Base-by-base conservation (phyloP, 2,888 invertebrate species). In the Acrocera orbiculus region DNA sequence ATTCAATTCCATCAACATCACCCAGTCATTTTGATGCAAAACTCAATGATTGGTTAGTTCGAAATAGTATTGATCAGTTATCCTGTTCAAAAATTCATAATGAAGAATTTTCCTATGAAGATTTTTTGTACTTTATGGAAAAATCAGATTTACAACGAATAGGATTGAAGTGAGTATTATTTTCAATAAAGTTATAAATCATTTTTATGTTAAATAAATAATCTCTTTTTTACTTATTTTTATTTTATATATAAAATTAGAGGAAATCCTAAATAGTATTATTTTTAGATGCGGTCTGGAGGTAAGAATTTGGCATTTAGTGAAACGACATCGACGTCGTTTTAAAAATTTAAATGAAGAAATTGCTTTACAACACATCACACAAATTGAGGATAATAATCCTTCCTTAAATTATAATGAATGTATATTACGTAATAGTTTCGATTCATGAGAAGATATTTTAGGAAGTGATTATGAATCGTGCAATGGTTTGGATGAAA, bases 241-340 rank as follows among this genome's bases (percentile, higher is more conserved):
- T 39, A 30, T 22, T 23, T 34, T 16, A 37, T 28, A 30, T 16
- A 20, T 34, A 31, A 30, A 27, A 8, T 10, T 22, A 22, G 22
- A 10, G 10, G 22, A 22, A 22, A 22, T 9, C 8, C 22, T 22
- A 8, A 2, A 2, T 22, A 9, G 4, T 22, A 22, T 9, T 9
- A 22, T 9, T 22, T 22, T 22, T 8, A 82, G 81, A 52, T 78
- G 82, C 33, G 89, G 89, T 25, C 68, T 81, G 16, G 81, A 87
- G 52, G 70, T 89, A 29, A 70, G 79, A 35, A 63, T 92, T 40
- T 92, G 90, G 90, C 73, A 77, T 40, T 78, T 82, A 0, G 73
- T 92, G 34, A 56, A 70, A 37, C 68, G 73, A 27, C 69, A 73
- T 49, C 64, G 76, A 37, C 34, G 33, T 27, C 30, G 38, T 32